A percentile compares a stretch with the other conserved stretches of the same genome.
phyloP scores from a whole-genome alignment of 2,888 invertebrate species.

The Sarcophaga carnaria region DNA sequence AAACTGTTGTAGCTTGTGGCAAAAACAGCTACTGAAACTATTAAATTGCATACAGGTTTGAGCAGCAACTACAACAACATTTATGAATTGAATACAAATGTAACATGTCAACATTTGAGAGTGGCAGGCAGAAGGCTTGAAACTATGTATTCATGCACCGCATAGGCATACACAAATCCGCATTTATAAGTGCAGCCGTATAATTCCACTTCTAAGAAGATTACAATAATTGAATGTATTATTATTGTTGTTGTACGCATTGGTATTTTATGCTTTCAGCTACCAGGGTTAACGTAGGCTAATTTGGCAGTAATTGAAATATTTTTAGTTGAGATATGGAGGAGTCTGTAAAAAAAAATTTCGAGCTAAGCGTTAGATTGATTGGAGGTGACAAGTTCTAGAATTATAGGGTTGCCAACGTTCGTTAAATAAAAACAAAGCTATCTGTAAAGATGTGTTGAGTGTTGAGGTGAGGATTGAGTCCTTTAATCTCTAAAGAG shows the following conservation, averaged over 20 bases:
- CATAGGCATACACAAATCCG: neutral
- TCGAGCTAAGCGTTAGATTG: too few relatives aligned
- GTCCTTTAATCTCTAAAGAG: too few relatives aligned
- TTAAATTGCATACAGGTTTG: too few relatives aligned
- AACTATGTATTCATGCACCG: neutral
- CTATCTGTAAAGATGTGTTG: too few relatives aligned
- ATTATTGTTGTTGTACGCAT: neutral
- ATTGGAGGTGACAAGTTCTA: too few relatives aligned
- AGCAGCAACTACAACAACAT: too few relatives aligned
- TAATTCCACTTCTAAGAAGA: conserved; percentile 45
- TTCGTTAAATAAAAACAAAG: too few relatives aligned
- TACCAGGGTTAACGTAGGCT: neutral
- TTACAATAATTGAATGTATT: conserved; percentile 65
- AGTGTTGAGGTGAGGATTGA: too few relatives aligned
- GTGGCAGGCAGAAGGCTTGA: neutral
- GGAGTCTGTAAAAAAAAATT: too few relatives aligned
- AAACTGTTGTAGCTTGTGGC: conserved; percentile 3
- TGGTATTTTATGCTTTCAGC: conserved; percentile 3
- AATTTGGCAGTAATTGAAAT: neutral
- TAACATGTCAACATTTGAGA: conserved; percentile 13
- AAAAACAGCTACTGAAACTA: too few relatives aligned
- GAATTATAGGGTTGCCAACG: too few relatives aligned
- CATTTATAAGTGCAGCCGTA: neutral
- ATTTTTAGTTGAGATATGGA: too few relatives aligned
- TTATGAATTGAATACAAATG: neutral